Conservation (phyloP, 2,113 vertebrate species). For the Notarius quadriscutis region DNA sequence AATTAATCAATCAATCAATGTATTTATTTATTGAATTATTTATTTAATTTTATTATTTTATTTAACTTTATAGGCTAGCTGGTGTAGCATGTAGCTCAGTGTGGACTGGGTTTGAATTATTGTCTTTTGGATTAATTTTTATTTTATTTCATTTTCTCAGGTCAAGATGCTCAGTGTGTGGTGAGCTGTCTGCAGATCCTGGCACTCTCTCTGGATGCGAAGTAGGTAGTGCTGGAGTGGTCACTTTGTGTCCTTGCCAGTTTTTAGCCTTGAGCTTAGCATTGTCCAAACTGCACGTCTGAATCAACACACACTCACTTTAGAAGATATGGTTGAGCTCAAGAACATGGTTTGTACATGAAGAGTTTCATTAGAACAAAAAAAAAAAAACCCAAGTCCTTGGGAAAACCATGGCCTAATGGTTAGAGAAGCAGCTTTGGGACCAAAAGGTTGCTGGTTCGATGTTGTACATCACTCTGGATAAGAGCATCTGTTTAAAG, state of each 20-base stretch:
- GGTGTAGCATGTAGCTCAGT: neutral
- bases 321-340: neutral
- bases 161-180: conserved; percentile 82
- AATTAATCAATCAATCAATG: no score
- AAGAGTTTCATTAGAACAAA: no score
- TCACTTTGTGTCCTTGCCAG: neutral
- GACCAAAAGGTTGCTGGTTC: no score
- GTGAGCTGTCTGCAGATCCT: conserved; percentile 88
- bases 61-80: no score
- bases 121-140: neutral
- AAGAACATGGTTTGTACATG: neutral
- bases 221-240: conserved; percentile 72
- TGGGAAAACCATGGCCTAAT: no score
- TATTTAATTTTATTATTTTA: no score
- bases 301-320: neutral
- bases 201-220: conserved; percentile 88
- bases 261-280: neutral
- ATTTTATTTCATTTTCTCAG: conserved; percentile 64
- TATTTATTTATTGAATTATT: no score
- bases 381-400: no score
- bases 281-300: neutral
- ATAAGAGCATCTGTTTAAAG: no score
- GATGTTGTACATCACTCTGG: no score
- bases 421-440: no score
- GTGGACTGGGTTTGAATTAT: neutral